Conservation (phyloP, 2,797 vertebrate genomes). For the Antrozous pallidus region DNA sequence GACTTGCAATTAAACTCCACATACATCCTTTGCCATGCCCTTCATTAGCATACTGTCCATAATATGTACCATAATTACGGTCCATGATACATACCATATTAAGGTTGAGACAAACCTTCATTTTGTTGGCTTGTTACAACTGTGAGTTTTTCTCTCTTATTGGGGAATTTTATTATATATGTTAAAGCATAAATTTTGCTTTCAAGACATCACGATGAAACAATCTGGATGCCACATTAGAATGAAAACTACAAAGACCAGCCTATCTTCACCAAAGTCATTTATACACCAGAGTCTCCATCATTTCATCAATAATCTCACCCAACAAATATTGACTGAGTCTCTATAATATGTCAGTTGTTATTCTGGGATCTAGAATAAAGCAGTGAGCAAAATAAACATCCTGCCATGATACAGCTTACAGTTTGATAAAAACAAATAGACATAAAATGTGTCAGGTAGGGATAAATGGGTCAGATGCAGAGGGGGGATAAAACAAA, state of each 20-base stretch:
- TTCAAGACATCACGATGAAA: not conserved
- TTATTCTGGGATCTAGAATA: not conserved
- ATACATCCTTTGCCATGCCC: slow-evolving; percentile 54
- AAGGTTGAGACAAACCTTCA: not conserved
- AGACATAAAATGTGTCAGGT: not conserved
- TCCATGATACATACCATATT: not conserved
- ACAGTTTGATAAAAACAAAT: not conserved
- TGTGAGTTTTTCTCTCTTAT: not conserved
- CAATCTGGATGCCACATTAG: not conserved
- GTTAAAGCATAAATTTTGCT: slow-evolving; percentile 1
- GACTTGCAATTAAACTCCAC: slow-evolving; percentile 79
- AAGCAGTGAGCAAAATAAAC: not conserved
- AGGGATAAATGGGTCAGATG: not conserved
- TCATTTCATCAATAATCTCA: not conserved
- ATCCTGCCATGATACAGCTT: not conserved
- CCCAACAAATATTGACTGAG: not conserved
- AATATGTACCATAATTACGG: slow-evolving; percentile 58
- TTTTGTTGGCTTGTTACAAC: slow-evolving; percentile 18
- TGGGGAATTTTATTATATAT: slow-evolving; percentile 16
- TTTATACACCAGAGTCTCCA: not conserved
- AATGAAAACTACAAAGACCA: not conserved
- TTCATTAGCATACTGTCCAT: slow-evolving; percentile 73
- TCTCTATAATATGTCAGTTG: not conserved
- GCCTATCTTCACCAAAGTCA: not conserved
- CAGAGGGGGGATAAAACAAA: not conserved